Conservation (phyloP, 2,888 invertebrate genomes). For the Melipona bicolor region DNA sequence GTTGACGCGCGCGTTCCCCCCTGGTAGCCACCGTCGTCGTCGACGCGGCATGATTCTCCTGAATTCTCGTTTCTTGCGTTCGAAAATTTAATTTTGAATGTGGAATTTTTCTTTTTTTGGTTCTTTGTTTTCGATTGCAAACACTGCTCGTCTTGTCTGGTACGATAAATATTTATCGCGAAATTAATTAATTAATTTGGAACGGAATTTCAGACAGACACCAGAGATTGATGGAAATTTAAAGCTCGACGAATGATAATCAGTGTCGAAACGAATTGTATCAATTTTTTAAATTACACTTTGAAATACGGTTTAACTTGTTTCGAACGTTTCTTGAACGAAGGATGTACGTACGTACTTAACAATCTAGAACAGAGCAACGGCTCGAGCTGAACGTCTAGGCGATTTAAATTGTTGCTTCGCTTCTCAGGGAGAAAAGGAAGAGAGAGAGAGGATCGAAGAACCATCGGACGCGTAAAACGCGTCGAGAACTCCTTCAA, state of each 20-base stretch:
- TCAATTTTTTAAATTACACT: not conserved
- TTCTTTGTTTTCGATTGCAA: too few relatives aligned
- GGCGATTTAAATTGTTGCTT: not conserved
- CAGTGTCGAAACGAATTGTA: not conserved
- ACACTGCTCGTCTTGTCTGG: not conserved
- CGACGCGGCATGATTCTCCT: too few relatives aligned
- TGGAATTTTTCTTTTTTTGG: too few relatives aligned
- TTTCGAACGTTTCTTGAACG: not conserved
- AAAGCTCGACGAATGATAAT: not conserved
- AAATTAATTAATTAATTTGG: not conserved
- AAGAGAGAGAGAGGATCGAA: not conserved
- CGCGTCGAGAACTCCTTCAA: slow-evolving; percentile 10
- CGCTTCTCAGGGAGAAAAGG: not conserved
- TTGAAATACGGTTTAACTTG: not conserved
- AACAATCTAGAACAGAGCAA: not conserved
- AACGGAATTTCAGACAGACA: not conserved
- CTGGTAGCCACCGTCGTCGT: too few relatives aligned
- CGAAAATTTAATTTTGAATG: too few relatives aligned
- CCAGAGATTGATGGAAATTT: not conserved
- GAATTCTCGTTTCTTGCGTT: not conserved
- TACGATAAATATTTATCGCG: not conserved
- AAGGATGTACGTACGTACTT: not conserved
- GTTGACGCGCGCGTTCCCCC: not conserved
- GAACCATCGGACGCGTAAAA: not conserved
- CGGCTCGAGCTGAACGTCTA: not conserved